These are phyloP conservation scores for Catocala fraxini DNA, from an alignment of 2,888 invertebrate species.

Conservation along the genomic window DNA sequence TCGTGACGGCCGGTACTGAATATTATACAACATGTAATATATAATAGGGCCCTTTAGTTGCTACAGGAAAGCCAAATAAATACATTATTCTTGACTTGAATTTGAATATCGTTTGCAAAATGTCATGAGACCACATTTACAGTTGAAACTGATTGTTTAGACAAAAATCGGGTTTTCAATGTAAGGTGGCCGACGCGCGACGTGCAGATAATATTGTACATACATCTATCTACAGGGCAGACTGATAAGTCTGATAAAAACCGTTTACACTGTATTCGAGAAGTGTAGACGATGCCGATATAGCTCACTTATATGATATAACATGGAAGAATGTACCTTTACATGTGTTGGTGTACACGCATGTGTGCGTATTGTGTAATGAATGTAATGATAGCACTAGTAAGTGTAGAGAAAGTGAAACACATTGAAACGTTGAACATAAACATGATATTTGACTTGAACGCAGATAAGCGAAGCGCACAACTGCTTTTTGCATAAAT, in stretches of 20 bases:
- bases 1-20: too few relatives aligned
- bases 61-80: too few relatives aligned
- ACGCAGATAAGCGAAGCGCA: too few relatives aligned
- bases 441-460: too few relatives aligned
- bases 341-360: not conserved
- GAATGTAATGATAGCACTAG: not conserved
- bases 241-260: slow-evolving; percentile 27
- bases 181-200: not conserved
- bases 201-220: not conserved
- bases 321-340: slow-evolving; percentile 6
- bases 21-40: too few relatives aligned
- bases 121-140: too few relatives aligned
- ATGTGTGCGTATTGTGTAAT: not conserved
- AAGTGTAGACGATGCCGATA: slow-evolving; percentile 30
- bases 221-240: not conserved
- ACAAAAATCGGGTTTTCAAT: not conserved
- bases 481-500: too few relatives aligned
- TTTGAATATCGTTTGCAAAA: too few relatives aligned
- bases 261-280: slow-evolving; percentile 14
- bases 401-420: not conserved
- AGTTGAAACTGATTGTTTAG: too few relatives aligned
- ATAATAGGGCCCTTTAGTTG: too few relatives aligned
- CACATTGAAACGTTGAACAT: too few relatives aligned
- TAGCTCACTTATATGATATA: slow-evolving; percentile 31
- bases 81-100: too few relatives aligned